Evolutionary conservation across 2,113 vertebrate species (phyloP), one percentile per base, ranked within the genome.

Genomic region (Xenus cinereus): DNA sequence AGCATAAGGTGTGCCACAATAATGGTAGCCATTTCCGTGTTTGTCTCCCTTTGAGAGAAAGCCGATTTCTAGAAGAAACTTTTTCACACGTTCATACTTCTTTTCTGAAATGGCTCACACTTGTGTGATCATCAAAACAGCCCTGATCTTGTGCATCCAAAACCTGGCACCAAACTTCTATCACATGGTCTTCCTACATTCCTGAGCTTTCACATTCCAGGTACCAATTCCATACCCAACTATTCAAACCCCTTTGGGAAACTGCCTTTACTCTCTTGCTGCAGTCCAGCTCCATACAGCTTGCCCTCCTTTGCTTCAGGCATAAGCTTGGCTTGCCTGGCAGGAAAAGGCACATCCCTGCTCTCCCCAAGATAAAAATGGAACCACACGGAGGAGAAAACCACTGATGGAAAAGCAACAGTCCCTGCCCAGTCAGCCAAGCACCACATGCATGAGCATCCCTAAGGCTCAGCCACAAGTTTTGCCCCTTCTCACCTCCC

Each of bases 181-280:
- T 10, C 7, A 21, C 1, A 0, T 19, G n/a, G 37, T 87, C 30
- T 19, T 67, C 51, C n/a, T 27, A 13, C 0, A 0, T 19, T 54
- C 50, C 63, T 33, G 22, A 92, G 7, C 20, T 59, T 75, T 41
- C 24, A 12, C 23, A 45, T 45, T 83, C 24, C 18, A 43, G 60
- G 41, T 35, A 51, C 17, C 28, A 53, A 4, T n/a, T 11, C 50
- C 10, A 13, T 17, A 83, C 4, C 9, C 23, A 73, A 20, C 32
- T 43, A 46, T 15, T 13, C 26, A 46, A 66, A 3, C 15, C 1
- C 35, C 48, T 46, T 12, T 27, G 37, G 54, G 15, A 93, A 91
- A 69, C 1, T 23, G 83, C n/a, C n/a, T 69, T 68, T 71, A 16
- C 32, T 48, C 50, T 86, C 50, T 23, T 74, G 50, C 66, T 63